Evolutionary conservation across 2,797 vertebrate species (phyloP).

Genomic region (Tokudaia muenninki): DNA sequence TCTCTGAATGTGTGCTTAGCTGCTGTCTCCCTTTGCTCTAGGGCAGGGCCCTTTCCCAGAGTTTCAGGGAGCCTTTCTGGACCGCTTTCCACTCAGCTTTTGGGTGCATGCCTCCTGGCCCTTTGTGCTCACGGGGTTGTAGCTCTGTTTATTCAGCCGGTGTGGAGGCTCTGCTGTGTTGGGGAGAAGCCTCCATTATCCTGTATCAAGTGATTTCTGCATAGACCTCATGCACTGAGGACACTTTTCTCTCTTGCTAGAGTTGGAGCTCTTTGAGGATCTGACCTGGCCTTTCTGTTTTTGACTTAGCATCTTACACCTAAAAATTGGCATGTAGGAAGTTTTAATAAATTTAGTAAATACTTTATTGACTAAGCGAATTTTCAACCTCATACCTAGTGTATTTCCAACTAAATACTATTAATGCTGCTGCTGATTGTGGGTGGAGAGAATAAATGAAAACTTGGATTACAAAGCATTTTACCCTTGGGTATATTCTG

Average conservation of each 20-base stretch:
- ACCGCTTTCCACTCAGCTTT: not conserved
- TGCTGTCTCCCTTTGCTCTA: not conserved
- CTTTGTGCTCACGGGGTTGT: not conserved
- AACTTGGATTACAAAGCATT: slow-evolving; percentile 37
- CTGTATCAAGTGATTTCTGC: too few species aligned
- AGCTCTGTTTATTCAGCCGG: not conserved
- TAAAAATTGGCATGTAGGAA: slow-evolving; percentile 26
- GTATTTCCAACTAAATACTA: not conserved
- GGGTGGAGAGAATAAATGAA: slow-evolving; percentile 34
- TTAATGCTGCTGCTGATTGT: not conserved
- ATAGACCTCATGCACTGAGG: not conserved
- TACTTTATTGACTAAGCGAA: slow-evolving; percentile 2
- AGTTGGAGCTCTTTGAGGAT: not conserved
- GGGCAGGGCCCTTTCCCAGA: not conserved
- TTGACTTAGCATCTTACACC: not conserved
- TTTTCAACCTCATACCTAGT: not conserved
- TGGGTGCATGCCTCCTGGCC: not conserved
- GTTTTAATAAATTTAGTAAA: slow-evolving; percentile 3
- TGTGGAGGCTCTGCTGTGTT: not conserved
- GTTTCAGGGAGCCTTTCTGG: not conserved
- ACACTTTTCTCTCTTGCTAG: not conserved
- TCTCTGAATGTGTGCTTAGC: not conserved
- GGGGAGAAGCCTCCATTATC: not conserved
- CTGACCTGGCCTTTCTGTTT: not conserved
- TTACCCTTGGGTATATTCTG: slow-evolving; percentile 10